Evolutionary conservation across 2,888 invertebrate species (phyloP).

Genomic region (Geophilus truncorum): DNA sequence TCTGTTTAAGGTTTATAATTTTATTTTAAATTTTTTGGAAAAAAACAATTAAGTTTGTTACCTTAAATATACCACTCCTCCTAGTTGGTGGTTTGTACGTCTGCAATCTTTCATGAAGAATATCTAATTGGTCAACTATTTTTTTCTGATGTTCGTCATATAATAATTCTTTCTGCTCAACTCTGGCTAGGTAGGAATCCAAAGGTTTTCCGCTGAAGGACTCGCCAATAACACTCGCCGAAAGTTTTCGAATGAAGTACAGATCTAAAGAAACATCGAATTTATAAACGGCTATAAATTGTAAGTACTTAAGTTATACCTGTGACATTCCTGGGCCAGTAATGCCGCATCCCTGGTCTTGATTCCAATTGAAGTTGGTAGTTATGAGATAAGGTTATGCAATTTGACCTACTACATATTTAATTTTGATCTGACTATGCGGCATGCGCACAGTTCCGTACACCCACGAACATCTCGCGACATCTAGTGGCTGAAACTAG

Average conservation of each 20-base stretch:
- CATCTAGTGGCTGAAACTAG: too few relatives aligned
- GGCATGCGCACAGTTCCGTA: too few relatives aligned
- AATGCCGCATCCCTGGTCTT: background rate
- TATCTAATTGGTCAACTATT: conserved; percentile 65
- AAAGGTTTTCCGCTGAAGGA: background rate
- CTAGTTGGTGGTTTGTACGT: conserved; percentile 55
- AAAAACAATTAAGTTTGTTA: background rate
- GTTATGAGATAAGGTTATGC: background rate
- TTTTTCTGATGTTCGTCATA: conserved; percentile 67
- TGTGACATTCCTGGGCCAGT: background rate
- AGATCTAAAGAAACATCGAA: background rate
- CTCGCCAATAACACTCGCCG: background rate
- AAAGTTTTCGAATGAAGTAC: background rate
- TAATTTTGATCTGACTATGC: background rate
- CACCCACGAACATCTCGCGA: too few relatives aligned
- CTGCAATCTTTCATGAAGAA: conserved; percentile 61
- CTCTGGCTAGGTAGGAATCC: conserved; percentile 50
- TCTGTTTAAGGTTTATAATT: conserved; percentile 33
- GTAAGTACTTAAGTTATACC: background rate
- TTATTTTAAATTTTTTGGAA: background rate
- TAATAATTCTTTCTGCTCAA: conserved; percentile 51
- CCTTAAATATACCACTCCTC: conserved; percentile 22
- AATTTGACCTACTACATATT: background rate
- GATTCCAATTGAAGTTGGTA: background rate
- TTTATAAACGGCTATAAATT: background rate